phyloP scores from a whole-genome alignment of 2,888 invertebrate species.

The Melanophora roralis region DNA sequence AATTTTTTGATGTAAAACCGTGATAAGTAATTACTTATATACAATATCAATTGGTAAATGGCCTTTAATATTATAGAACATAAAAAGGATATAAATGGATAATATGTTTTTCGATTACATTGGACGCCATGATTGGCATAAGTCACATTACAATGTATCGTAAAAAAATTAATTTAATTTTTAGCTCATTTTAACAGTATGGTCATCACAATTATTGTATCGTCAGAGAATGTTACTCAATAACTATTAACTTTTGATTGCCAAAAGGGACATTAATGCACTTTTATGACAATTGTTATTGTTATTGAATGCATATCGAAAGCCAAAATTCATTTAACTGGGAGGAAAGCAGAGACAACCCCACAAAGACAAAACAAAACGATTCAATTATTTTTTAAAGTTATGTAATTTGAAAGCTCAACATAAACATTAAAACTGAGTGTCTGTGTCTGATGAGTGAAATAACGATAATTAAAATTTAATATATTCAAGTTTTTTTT shows the following conservation, averaged over 20 bases:
- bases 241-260: slow-evolving; percentile 13
- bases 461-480: not conserved
- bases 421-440: slow-evolving; percentile 53
- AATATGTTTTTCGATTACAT: slow-evolving; percentile 16
- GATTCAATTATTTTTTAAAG: not conserved
- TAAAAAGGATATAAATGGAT: not conserved
- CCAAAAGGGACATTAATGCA: slow-evolving; percentile 28
- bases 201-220: slow-evolving; percentile 9
- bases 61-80: too few relatives aligned
- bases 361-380: not conserved
- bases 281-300: slow-evolving; percentile 57
- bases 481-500: not conserved
- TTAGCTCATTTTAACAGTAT: slow-evolving; percentile 16
- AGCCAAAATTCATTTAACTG: slow-evolving; percentile 44
- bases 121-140: not conserved
- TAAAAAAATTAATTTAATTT: slow-evolving; percentile 23
- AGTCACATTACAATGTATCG: slow-evolving; percentile 11
- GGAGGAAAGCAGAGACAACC: slow-evolving; percentile 1
- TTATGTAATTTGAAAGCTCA: slow-evolving; percentile 30
- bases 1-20: too few relatives aligned
- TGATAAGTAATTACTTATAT: too few relatives aligned
- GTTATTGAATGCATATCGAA: slow-evolving; percentile 49
- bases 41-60: too few relatives aligned
- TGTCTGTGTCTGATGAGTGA: slow-evolving; percentile 3
- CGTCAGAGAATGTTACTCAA: slow-evolving; percentile 20